These are phyloP conservation scores for Apaloderma vittatum DNA, from an alignment of 2,113 vertebrate species.

Conservation along the genomic window DNA sequence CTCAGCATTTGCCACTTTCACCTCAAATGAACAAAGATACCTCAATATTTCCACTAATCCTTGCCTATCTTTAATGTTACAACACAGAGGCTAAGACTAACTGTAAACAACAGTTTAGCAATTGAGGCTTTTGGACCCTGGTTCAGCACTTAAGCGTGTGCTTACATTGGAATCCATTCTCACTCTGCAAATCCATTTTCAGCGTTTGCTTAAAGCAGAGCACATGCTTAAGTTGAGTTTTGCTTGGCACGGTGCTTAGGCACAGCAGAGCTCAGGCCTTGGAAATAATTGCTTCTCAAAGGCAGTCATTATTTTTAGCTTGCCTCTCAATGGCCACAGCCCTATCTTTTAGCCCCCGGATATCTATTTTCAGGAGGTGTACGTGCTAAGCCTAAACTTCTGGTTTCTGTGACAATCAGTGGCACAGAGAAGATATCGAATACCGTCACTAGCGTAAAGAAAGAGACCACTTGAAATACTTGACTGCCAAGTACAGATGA, in stretches of 20 bases:
- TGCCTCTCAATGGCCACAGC: background rate
- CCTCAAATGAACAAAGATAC: slow-evolving; percentile 9
- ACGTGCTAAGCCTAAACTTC: slow-evolving; percentile 7
- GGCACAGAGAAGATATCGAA: background rate
- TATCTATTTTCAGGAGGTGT: background rate
- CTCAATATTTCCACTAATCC: slow-evolving; percentile 6
- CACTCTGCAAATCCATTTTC: background rate
- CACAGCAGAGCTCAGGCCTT: background rate
- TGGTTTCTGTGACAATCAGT: slow-evolving; percentile 17
- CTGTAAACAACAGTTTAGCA: background rate
- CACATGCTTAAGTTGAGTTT: background rate
- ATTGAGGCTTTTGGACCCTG: background rate
- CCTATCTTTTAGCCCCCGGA: background rate
- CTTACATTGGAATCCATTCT: slow-evolving; percentile 12
- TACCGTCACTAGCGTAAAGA: background rate
- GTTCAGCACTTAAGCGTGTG: background rate
- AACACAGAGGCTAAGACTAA: background rate
- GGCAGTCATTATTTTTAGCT: slow-evolving; percentile 57
- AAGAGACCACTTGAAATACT: slow-evolving; percentile 43
- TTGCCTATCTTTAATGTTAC: background rate
- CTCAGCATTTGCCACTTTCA: background rate
- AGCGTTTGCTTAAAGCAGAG: slow-evolving; percentile 28
- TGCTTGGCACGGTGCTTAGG: background rate
- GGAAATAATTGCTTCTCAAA: background rate
- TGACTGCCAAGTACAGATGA: slow-evolving; percentile 16